phyloP scores from a whole-genome alignment of 2,797 vertebrate genomes.

The Mionectes olivaceus region DNA sequence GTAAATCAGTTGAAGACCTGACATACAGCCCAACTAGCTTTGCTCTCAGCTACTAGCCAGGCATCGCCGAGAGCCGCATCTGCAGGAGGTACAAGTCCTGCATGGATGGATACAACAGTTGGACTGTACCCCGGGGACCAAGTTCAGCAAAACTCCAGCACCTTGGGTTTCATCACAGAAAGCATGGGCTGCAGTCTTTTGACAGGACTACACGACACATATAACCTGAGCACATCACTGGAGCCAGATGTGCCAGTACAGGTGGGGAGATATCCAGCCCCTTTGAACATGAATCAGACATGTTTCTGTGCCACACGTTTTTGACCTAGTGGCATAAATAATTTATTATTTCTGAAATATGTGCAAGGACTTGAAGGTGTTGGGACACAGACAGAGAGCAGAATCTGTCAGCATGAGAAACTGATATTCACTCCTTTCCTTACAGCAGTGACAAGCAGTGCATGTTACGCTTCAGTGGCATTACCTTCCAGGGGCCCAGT shows the following conservation, averaged over 20 bases:
- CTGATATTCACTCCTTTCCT: not conserved
- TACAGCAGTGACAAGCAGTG: not conserved
- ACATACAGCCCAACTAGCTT: not conserved
- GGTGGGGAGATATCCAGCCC: fast-evolving
- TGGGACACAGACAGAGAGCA: not conserved
- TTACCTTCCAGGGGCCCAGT: not conserved
- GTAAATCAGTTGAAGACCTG: not conserved
- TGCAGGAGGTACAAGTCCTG: not conserved
- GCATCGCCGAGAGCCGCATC: fast-evolving
- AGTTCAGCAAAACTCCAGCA: not conserved
- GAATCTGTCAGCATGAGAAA: not conserved
- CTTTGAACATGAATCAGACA: not conserved
- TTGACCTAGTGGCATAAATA: not conserved
- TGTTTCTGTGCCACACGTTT: not conserved
- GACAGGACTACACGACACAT: not conserved
- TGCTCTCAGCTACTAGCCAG: not conserved
- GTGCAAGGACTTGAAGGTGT: not conserved
- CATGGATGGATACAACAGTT: not conserved
- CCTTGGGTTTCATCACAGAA: not conserved
- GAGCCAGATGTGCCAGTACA: not conserved
- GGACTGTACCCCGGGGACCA: not conserved
- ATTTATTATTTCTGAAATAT: not conserved
- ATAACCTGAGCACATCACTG: fast-evolving
- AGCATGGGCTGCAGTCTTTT: not conserved
- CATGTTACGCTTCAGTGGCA: not conserved